Evolutionary conservation across 2,113 vertebrate species (phyloP), one percentile per base, ranked within the genome.

Genomic region (Aleadryas rufinucha): DNA sequence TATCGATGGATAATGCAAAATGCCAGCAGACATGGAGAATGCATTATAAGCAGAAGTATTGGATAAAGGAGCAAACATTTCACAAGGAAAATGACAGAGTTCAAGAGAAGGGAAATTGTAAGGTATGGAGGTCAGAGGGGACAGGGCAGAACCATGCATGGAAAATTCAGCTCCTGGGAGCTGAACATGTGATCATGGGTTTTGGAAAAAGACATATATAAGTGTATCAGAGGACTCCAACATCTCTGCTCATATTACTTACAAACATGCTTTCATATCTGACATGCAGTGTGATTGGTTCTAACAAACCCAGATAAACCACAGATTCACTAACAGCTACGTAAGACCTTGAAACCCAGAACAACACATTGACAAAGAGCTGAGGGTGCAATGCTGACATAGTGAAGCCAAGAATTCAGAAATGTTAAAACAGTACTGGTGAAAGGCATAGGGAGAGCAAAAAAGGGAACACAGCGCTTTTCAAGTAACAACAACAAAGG

Each of bases 221-320:
- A 17, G 66, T 7, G 2, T 19, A 21, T 57, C 16, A 70, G 20
- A 66, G 31, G 9, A 66, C 33, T n/a, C n/a, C 28, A 68, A 47
- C 23, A 41, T 27, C 21, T 79, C 23, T 3, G 16, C 26, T 49
- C 2, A 0, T 33, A 30, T 65, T 52, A 52, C 11, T 69, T 72
- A 33, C 7, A 57, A 74, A 44, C 18, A 5, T 2, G 5, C 10
- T 54, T 93, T 53, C 31, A 10, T 37, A n/a, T 6, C 10, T 57
- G 45, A 77, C 1, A 6, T 9, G 17, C 28, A 57, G 47, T 0
- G 0, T 8, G 30, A 71, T 14, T 22, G 10, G 30, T 35, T 39
- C 42, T 39, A 70, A 57, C 14, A 57, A n/a, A 1, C 8, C 53
- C 68, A 83, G 19, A 24, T 6, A 64, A 87, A 10, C 11, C 41